Evolutionary conservation across 2,888 invertebrate genomes (phyloP).

Genomic region (Erebia epiphron): DNA sequence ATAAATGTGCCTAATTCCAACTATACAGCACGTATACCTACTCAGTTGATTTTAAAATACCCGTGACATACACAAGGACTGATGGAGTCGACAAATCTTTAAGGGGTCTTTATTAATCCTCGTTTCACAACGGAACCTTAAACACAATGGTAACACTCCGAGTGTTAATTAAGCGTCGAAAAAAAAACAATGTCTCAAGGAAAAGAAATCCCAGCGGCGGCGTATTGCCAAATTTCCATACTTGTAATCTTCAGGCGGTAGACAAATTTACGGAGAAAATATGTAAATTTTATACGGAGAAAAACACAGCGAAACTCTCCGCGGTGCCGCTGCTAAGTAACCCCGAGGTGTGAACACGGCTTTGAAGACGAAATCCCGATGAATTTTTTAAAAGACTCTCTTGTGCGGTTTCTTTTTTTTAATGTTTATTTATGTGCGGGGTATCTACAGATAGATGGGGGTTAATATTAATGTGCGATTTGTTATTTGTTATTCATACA

Average conservation of each 20-base stretch:
- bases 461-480: slow-evolving; percentile 53
- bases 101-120: too few species aligned
- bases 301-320: slow-evolving; percentile 51
- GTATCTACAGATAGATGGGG: slow-evolving; percentile 44
- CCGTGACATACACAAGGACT: too few species aligned
- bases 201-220: slow-evolving; percentile 47
- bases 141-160: not conserved
- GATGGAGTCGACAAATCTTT: too few species aligned
- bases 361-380: slow-evolving; percentile 49
- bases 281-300: slow-evolving; percentile 66
- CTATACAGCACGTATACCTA: too few species aligned
- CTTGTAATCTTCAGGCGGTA: slow-evolving; percentile 61
- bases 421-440: slow-evolving; percentile 69
- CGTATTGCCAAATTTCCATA: slow-evolving; percentile 62
- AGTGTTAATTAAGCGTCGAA: slow-evolving; percentile 36
- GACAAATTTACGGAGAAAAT: slow-evolving; percentile 64
- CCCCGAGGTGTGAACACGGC: slow-evolving; percentile 58
- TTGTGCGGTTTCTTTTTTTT: slow-evolving; percentile 61
- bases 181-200: slow-evolving; percentile 33
- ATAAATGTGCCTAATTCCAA: too few species aligned
- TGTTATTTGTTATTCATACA: slow-evolving; percentile 36
- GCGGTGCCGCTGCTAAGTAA: slow-evolving; percentile 53
- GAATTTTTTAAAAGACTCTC: slow-evolving; percentile 68
- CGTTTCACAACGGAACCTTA: too few species aligned
- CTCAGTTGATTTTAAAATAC: too few species aligned